phyloP scores from a whole-genome alignment of 2,113 vertebrate species.

The Arizona elegans region DNA sequence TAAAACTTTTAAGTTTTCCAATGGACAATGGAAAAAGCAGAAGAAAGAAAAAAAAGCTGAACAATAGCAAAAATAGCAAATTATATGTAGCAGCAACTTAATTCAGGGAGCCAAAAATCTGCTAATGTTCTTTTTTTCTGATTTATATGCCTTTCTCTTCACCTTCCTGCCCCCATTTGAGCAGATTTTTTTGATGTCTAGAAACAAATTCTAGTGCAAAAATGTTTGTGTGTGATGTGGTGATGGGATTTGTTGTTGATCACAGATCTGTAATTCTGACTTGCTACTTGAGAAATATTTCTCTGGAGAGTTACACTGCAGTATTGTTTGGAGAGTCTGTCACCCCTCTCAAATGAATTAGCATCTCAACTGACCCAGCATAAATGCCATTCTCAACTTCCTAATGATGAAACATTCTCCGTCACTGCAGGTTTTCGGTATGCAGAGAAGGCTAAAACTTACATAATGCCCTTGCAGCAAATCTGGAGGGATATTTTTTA shows the following conservation, averaged over 20 bases:
- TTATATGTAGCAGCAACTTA: conserved; percentile 27
- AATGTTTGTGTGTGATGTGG: conserved; percentile 49
- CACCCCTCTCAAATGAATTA: not conserved
- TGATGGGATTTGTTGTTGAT: conserved; percentile 56
- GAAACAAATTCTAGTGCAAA: conserved; percentile 44
- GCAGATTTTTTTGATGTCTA: conserved; percentile 29
- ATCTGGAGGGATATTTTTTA: not conserved
- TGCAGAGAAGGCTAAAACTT: not conserved
- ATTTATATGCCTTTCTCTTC: not conserved
- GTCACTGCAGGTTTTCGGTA: not conserved
- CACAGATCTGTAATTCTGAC: conserved; percentile 53
- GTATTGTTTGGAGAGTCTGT: not conserved
- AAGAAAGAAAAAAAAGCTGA: not conserved
- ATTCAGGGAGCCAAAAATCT: conserved; percentile 53
- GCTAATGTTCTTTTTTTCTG: conserved; percentile 49
- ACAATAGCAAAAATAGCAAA: not conserved
- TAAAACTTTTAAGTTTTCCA: not conserved
- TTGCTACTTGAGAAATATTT: conserved; percentile 32
- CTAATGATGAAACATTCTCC: not conserved
- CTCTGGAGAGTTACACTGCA: accelerated
- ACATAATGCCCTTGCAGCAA: not conserved
- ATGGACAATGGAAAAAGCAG: not conserved
- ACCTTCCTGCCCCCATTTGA: not conserved
- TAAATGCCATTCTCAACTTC: not conserved
- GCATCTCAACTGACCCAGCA: not conserved